Evolutionary conservation across 2,113 vertebrate genomes (phyloP).

Genomic region (Grantiella picta): DNA sequence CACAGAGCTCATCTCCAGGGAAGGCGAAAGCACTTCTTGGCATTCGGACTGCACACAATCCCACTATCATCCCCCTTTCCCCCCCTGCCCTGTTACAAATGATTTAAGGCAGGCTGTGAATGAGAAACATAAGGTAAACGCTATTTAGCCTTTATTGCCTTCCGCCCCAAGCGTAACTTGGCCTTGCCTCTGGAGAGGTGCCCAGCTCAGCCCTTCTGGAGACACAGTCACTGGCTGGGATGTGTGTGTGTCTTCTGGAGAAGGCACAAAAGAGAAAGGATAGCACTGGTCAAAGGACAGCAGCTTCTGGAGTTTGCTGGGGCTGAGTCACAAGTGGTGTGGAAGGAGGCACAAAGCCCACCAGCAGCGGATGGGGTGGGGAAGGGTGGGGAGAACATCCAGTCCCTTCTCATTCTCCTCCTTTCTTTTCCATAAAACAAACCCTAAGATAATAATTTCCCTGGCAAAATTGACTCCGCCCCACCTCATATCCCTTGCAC

Average conservation of each 20-base stretch:
- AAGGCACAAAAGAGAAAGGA: neutral
- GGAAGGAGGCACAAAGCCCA: neutral
- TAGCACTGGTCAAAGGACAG: neutral
- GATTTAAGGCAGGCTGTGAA: conserved; percentile 51
- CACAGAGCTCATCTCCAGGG: conserved; percentile 10
- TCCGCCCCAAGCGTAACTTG: neutral
- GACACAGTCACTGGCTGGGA: neutral
- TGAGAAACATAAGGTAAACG: conserved; percentile 53
- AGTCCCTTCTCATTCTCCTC: neutral
- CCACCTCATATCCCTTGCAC: neutral
- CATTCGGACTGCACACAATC: neutral
- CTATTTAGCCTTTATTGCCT: conserved; percentile 18
- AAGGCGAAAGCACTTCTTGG: conserved; percentile 24
- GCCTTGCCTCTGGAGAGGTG: conserved; percentile 25
- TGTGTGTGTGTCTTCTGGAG: neutral
- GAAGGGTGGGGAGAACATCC: neutral
- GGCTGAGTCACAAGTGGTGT: neutral
- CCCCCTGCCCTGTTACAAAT: neutral
- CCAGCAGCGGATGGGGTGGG: neutral
- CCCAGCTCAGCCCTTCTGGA: conserved; percentile 28
- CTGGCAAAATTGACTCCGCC: neutral
- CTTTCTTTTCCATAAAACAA: neutral
- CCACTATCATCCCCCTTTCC: neutral
- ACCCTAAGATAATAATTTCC: neutral
- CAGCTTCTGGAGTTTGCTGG: conserved; percentile 30